These are phyloP conservation scores for Drosophila diplacantha DNA, from an alignment of 2,888 invertebrate species.

Conservation along the genomic window DNA sequence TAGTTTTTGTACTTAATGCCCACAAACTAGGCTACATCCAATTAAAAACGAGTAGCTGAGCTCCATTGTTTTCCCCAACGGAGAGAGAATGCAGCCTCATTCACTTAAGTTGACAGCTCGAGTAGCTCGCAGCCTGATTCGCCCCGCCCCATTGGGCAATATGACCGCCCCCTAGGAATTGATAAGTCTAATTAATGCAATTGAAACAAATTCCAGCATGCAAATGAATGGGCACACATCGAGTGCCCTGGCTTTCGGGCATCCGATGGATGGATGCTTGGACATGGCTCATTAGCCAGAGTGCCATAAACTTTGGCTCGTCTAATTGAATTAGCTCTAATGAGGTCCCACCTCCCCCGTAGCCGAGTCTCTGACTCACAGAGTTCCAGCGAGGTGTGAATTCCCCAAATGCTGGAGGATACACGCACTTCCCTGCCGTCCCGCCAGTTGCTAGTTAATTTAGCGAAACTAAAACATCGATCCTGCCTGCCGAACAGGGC, in stretches of 20 bases:
- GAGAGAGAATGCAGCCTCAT: constrained; percentile 3
- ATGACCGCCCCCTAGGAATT: constrained; percentile 2
- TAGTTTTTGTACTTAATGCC: background rate
- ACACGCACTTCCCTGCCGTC: background rate
- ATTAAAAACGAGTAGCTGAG: background rate
- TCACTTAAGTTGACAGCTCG: constrained; percentile 24
- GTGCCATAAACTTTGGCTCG: constrained; percentile 51
- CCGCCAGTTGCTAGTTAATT: constrained; percentile 11
- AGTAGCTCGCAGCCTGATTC: constrained; percentile 1
- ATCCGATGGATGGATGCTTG: constrained; percentile 21
- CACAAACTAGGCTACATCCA: constrained; percentile 2
- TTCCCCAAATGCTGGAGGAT: constrained; percentile 7
- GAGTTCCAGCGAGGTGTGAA: constrained; percentile 10
- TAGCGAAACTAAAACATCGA: constrained; percentile 33
- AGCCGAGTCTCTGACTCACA: constrained; percentile 10
- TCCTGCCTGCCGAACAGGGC: constrained; percentile 13
- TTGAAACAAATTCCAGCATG: constrained; percentile 57
- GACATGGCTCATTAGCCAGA: constrained; percentile 63
- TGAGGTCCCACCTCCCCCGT: constrained; percentile 37
- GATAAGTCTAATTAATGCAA: constrained; percentile 65
- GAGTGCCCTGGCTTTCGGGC: constrained; percentile 33
- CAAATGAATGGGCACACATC: constrained; percentile 38
- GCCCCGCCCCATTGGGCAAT: constrained; percentile 9
- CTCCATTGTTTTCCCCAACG: constrained; percentile 4
- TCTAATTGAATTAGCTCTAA: constrained; percentile 67